Evolutionary conservation across 1,140 invertebrate species (phyloP).

Genomic region (Lithobius niger): DNA sequence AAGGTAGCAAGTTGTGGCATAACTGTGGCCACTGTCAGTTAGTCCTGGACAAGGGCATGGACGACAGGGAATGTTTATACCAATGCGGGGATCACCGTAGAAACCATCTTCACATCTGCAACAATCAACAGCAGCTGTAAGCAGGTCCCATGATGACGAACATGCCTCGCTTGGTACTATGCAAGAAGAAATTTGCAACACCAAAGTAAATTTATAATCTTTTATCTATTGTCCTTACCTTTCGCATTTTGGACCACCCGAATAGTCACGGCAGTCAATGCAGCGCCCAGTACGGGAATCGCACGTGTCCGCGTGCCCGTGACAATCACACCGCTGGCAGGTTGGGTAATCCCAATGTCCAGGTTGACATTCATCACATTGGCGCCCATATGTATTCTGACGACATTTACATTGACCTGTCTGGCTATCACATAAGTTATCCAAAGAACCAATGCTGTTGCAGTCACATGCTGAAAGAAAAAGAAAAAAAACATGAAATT

Average conservation of each 20-base stretch:
- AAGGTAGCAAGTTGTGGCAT: slow-evolving; percentile 75
- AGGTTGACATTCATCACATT: slow-evolving; percentile 86
- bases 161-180: too few species aligned
- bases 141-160: too few species aligned
- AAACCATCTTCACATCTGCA: slow-evolving; percentile 72
- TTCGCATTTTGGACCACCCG: slow-evolving; percentile 79
- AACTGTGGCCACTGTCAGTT: slow-evolving; percentile 60
- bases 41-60: slow-evolving; percentile 89
- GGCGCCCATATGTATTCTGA: slow-evolving; percentile 80
- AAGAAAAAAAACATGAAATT: slow-evolving; percentile 3
- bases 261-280: slow-evolving; percentile 71
- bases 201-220: too few species aligned
- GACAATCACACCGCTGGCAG: slow-evolving; percentile 88
- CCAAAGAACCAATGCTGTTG: slow-evolving; percentile 79
- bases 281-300: slow-evolving; percentile 85
- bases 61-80: slow-evolving; percentile 76
- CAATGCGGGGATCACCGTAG: slow-evolving; percentile 87
- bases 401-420: slow-evolving; percentile 85
- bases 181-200: too few species aligned
- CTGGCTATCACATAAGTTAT: slow-evolving; percentile 86
- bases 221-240: too few species aligned
- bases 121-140: not conserved
- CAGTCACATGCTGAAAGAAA: slow-evolving; percentile 70
- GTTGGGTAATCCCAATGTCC: slow-evolving; percentile 94
- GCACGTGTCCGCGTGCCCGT: slow-evolving; percentile 90